Base-by-base conservation (phyloP, 2,113 vertebrate species). In the Strix uralensis region DNA sequence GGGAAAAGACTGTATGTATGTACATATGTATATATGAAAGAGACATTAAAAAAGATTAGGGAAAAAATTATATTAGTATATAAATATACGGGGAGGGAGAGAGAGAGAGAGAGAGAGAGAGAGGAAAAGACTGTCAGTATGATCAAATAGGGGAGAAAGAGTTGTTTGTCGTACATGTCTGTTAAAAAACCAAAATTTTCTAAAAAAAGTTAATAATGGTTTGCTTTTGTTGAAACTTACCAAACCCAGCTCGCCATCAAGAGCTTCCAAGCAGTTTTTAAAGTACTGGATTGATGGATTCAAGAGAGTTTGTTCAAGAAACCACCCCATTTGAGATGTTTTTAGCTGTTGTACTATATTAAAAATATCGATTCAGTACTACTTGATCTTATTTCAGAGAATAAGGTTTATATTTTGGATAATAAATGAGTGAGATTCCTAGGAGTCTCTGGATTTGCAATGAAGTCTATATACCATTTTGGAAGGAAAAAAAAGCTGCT, bases 261-360 rank as follows among this genome's bases (percentile, higher is more conserved):
- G 34, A 80, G 15, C 23, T 86, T 57, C 58, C 59, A 13, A 54
- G 19, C 19, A 32, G 46, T 17, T 91, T 77, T 81, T 22, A 12
- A 81, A 67, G 6, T 65, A 26, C 22, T 73, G n/a, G 20, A 38
- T 49, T 49, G 29, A 34, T 34, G 7, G 12, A 54, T 26, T 87
- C 15, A 65, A 77, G 54, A 47, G 55, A 40, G 66, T 23, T 38
- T 47, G 5, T 57, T 87, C 10, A 63, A 47, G 40, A 85, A 81
- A 40, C 14, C 2, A 46, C 1, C 11, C 2, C 0, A 32, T 58
- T 20, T n/a, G 7, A 83, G 29, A 15, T 38, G 7, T 10, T 81
- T 66, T 81, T 51, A 47, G 32, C 38, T 59, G 21, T 29, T 36
- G 7, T 54, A 13, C 54, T 71, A 5, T 29, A 42, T 47, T 65